Evolutionary conservation across 2,888 invertebrate species (phyloP).

Genomic region (Hermaeophaga mercurialis): DNA sequence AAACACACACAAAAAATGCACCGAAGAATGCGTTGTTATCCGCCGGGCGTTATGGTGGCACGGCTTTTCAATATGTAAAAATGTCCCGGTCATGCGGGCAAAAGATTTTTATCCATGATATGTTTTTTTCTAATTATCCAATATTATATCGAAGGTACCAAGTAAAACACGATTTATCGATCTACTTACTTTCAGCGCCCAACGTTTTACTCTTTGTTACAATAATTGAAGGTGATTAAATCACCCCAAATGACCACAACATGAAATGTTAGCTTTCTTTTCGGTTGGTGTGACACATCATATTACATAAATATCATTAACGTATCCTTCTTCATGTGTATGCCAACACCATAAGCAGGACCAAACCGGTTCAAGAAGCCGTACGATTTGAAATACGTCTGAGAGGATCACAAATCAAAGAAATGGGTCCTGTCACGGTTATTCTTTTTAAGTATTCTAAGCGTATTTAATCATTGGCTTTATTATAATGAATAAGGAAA

Average conservation of each 20-base stretch:
- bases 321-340: not conserved
- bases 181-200: no score
- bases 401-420: no score
- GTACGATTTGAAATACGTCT: no score
- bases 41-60: not conserved
- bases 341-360: slow-evolving; percentile 5
- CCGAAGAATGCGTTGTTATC: not conserved
- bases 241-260: not conserved
- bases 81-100: not conserved
- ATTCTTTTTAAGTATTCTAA: no score
- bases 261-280: slow-evolving; percentile 1
- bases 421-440: no score
- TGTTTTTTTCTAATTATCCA: not conserved
- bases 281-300: slow-evolving; percentile 7
- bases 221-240: no score
- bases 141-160: not conserved
- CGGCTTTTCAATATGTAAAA: not conserved
- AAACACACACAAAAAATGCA: not conserved
- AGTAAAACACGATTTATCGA: no score
- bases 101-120: no score
- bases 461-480: no score
- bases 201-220: no score
- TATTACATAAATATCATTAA: slow-evolving; percentile 5
- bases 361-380: slow-evolving; percentile 20
- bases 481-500: no score